Evolutionary conservation across 2,888 invertebrate species (phyloP).

Genomic region (Choreutis nemorana): DNA sequence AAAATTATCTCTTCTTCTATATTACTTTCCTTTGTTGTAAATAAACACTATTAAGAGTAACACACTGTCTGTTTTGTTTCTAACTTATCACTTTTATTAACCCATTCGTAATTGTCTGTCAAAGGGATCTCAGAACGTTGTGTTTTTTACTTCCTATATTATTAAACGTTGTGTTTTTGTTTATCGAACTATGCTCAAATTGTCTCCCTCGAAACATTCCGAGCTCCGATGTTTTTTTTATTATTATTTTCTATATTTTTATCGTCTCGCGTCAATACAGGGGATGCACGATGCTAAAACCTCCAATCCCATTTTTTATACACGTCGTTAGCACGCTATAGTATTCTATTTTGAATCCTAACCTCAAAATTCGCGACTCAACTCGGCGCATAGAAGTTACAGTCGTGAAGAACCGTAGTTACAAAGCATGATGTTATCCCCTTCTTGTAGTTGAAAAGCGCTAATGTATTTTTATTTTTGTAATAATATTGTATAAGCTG

Average conservation of each 20-base stretch:
- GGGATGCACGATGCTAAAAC: conserved; percentile 65
- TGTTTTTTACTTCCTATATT: conserved; percentile 29
- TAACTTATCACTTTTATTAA: conserved; percentile 41
- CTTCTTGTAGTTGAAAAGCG: conserved; percentile 19
- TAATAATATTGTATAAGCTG: conserved; percentile 28
- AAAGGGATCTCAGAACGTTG: too few species aligned
- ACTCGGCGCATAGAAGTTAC: too few species aligned
- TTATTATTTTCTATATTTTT: conserved; percentile 28
- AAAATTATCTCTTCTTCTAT: conserved; percentile 17
- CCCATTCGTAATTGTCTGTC: conserved; percentile 46
- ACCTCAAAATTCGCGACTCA: conserved; percentile 16
- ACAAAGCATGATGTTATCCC: conserved; percentile 54
- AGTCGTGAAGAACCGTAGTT: conserved; percentile 16
- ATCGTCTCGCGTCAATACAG: conserved; percentile 56
- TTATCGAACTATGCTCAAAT: conserved; percentile 37
- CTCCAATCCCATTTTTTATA: conserved; percentile 45
- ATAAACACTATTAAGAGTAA: conserved; percentile 39
- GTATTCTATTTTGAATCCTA: conserved; percentile 13
- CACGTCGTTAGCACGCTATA: conserved; percentile 20
- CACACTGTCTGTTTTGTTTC: conserved; percentile 24
- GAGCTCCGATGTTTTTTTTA: conserved; percentile 34
- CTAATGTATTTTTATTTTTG: conserved; percentile 20
- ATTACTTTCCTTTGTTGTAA: conserved; percentile 32
- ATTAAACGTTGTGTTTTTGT: conserved; percentile 18
- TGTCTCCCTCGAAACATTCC: conserved; percentile 61